Conservation (phyloP, 1,140 invertebrate species). For the Bombyx mori region ASM3026992v2 NC_085125.1:5756501-5757000, state of each 20-base stretch:
- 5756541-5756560: no score
- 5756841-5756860: constrained; percentile 18
- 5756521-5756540: no score
- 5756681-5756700: no score
- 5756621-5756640: no score
- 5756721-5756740: no score
- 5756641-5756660: no score
- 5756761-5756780: constrained; percentile 1
- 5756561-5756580: no score
- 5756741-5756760: neutral
- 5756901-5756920: constrained; percentile 20
- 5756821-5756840: constrained; percentile 11
- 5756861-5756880: constrained; percentile 16
- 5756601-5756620: no score
- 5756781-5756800: constrained; percentile 1
- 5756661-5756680: no score
- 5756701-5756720: no score
- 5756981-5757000: constrained; percentile 59
- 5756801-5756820: constrained; percentile 5
- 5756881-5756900: constrained; percentile 24
- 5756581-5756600: no score
- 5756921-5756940: constrained; percentile 52
- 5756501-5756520: no score
- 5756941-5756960: constrained; percentile 42
- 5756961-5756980: constrained; percentile 59